These are phyloP conservation scores for Atta colombica DNA, from an alignment of 1,140 invertebrate species.

Conservation along the genomic window DNA sequence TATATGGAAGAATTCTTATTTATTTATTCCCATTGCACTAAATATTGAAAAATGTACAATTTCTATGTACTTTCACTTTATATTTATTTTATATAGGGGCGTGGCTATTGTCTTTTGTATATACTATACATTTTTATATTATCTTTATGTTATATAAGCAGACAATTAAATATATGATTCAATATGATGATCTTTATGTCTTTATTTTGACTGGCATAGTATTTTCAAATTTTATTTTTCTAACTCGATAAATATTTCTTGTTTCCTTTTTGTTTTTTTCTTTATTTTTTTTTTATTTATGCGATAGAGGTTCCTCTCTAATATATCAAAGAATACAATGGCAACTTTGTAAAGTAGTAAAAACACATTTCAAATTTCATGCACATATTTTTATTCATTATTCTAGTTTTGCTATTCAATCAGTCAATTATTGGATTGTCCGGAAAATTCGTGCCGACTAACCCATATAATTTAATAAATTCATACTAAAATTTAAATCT, in stretches of 20 bases:
- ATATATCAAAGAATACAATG: background rate
- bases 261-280: background rate
- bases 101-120: constrained; percentile 10
- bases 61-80: background rate
- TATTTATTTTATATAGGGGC: constrained; percentile 30
- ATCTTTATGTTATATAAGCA: constrained; percentile 21
- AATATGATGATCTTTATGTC: background rate
- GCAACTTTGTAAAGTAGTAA: background rate
- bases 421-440: background rate
- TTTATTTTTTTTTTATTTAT: too few species aligned
- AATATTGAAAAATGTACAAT: constrained; percentile 16
- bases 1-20: background rate
- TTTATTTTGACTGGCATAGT: background rate
- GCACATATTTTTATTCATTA: background rate
- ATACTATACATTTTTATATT: constrained; percentile 30
- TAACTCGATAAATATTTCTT: background rate
- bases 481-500: too few species aligned
- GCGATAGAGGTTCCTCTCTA: too few species aligned
- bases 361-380: background rate
- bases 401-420: background rate
- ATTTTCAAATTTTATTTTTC: background rate
- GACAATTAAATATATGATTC: constrained; percentile 17
- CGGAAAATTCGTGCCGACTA: too few species aligned
- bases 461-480: too few species aligned
- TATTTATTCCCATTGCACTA: constrained; percentile 23